phyloP scores from a whole-genome alignment of 1,140 invertebrate species.

The Drosophila willistoni region DNA sequence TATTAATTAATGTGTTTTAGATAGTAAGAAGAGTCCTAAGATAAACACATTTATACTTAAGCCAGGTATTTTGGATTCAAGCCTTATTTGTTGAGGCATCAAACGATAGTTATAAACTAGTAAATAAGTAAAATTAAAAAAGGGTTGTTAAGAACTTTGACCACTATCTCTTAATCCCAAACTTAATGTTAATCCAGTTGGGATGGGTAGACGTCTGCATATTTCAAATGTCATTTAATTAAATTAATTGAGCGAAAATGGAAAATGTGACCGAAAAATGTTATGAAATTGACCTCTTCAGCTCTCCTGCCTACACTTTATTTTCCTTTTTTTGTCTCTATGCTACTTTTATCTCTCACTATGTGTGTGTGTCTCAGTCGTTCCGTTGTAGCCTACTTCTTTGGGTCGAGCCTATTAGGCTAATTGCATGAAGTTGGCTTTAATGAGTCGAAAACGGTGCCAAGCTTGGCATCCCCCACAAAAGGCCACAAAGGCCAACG shows the following conservation, averaged over 20 bases:
- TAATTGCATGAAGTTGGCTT: conserved; percentile 80
- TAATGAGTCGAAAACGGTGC: conserved; percentile 78
- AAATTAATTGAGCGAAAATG: conserved; percentile 70
- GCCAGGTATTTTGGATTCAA: too few species aligned
- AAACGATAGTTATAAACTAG: neutral
- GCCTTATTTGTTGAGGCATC: too few species aligned
- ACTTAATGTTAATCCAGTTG: neutral
- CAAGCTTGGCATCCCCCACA: conserved; percentile 45
- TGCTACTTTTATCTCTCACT: conserved; percentile 3
- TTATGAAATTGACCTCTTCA: conserved; percentile 48
- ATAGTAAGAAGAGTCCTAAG: too few species aligned
- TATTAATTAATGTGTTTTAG: too few species aligned
- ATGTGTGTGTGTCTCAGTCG: neutral
- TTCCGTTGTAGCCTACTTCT: conserved; percentile 48
- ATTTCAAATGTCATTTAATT: conserved; percentile 66
- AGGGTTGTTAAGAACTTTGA: neutral
- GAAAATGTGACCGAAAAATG: conserved; percentile 60
- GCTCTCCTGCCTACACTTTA: neutral
- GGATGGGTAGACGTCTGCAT: conserved; percentile 24
- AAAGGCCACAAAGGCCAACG: conserved; percentile 53
- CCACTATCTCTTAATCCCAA: neutral
- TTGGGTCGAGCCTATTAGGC: conserved; percentile 70
- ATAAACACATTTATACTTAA: too few species aligned
- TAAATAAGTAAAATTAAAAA: neutral
- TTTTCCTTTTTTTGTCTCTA: neutral